Conservation (phyloP, 2,113 vertebrate genomes). For the Oncorhynchus clarkii region DNA sequence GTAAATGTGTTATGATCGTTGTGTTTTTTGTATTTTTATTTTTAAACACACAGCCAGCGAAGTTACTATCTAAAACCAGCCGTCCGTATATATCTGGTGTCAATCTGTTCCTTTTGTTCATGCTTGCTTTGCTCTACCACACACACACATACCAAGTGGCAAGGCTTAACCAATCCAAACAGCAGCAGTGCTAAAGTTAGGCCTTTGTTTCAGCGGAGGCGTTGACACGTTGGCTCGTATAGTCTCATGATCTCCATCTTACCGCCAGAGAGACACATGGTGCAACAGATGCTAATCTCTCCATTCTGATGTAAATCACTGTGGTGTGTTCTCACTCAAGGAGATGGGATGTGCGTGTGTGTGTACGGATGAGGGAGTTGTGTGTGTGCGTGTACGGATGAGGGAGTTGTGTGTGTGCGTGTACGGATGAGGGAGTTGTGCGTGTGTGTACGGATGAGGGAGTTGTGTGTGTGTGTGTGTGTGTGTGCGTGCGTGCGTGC, state of each 20-base stretch:
- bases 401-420: neutral
- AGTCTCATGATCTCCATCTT: neutral
- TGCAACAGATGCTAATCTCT: conserved; percentile 67
- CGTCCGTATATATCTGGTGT: no score
- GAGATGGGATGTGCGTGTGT: conserved; percentile 14
- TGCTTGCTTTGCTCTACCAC: conserved; percentile 21
- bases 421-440: neutral
- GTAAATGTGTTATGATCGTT: no score
- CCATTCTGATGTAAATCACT: conserved; percentile 73
- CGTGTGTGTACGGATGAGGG: neutral
- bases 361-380: no score
- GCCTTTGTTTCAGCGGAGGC: neutral
- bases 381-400: neutral
- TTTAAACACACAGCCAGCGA: neutral
- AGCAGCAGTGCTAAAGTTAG: neutral
- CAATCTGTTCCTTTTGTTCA: conserved; percentile 3
- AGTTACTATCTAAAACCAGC: no score
- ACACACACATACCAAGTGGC: neutral
- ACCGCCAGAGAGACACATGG: conserved; percentile 42
- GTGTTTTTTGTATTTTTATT: neutral
- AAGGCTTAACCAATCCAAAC: neutral
- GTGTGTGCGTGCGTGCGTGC: neutral
- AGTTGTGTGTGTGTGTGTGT: neutral
- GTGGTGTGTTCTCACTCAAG: conserved; percentile 58
- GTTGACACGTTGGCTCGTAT: conserved; percentile 25